Base-by-base conservation (phyloP, 2,113 vertebrate species). In the Sylvilagus bachmani region DNA sequence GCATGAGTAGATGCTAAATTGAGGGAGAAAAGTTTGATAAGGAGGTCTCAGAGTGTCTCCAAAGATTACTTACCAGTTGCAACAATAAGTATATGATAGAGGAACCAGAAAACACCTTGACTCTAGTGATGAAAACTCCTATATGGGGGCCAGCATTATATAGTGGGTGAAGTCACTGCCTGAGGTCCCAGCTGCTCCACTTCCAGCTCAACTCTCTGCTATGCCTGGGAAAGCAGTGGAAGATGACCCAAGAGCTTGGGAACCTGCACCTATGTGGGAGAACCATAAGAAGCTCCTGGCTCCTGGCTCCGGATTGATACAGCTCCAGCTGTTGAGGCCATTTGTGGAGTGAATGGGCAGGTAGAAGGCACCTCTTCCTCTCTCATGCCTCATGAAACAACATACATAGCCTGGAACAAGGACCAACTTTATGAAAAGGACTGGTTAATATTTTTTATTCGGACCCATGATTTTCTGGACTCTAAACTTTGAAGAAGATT, bases 381-480 rank as follows among this genome's bases (percentile, higher is more conserved):
- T 44, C 44, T 44, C 44, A 38, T 84, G 29, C 11, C 27, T 81
- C 73, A 90, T 33, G 69, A 77, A 77, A 69, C 71, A 91, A 78
- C 22, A 90, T 13, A 92, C 1, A 51, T n/a, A 61, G 74, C 49
- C 83, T 90, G 64, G 55, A 87, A 78, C 31, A 51, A 90, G 77
- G 36, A 83, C 58, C 90, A 79, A 75, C 77, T 74, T 79, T 10
- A 88, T 64, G 55, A 79, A 93, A 93, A 88, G 36, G 31, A 77
- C 13, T 64, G 29, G 33, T 49, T 85, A 25, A 33, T 82, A 83
- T 49, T 69, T 81, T 94, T 69, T 24, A 78, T 69, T 64, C 25
- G 87, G 71, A 93, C 33, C 24, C 61, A 12, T 88, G 71, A 88
- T 93, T 84, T 91, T 87, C 77, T 74, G 67, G 64, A 86, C 44